phyloP scores from a whole-genome alignment of 2,797 vertebrate species.

The Sparidentex hasta region DNA sequence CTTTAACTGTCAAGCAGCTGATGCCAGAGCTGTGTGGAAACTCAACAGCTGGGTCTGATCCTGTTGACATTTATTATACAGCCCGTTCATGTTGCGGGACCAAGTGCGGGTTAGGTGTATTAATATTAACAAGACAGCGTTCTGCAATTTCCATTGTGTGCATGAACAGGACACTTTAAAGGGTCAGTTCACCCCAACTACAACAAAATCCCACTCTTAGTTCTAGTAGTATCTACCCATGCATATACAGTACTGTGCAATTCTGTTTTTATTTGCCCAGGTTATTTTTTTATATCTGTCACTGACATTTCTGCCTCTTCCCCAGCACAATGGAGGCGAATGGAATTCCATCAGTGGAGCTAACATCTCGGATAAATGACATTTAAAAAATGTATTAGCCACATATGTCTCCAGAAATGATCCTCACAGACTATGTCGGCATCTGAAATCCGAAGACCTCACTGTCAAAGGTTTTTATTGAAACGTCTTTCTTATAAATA shows the following conservation, averaged over 20 bases:
- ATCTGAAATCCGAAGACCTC: background rate
- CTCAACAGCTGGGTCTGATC: constrained; percentile 9
- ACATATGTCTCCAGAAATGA: background rate
- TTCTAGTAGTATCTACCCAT: background rate
- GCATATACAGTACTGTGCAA: background rate
- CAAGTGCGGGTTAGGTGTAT: constrained; percentile 1
- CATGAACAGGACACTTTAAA: background rate
- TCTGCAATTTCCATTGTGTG: background rate
- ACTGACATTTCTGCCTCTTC: background rate
- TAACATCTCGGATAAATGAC: background rate
- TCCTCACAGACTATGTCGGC: background rate
- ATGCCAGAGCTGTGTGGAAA: constrained; percentile 17
- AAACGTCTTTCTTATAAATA: background rate
- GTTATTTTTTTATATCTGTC: background rate
- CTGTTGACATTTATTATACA: constrained; percentile 25
- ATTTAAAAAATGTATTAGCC: background rate
- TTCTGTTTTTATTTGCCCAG: background rate
- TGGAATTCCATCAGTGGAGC: background rate
- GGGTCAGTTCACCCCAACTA: background rate
- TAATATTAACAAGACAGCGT: constrained; percentile 1
- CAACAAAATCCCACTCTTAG: background rate
- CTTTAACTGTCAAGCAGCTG: constrained; percentile 38
- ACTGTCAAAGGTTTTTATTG: background rate
- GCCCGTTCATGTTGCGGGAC: background rate
- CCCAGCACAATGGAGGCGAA: background rate